phyloP scores from a whole-genome alignment of 2,888 invertebrate species.

The Oligia strigilis region DNA sequence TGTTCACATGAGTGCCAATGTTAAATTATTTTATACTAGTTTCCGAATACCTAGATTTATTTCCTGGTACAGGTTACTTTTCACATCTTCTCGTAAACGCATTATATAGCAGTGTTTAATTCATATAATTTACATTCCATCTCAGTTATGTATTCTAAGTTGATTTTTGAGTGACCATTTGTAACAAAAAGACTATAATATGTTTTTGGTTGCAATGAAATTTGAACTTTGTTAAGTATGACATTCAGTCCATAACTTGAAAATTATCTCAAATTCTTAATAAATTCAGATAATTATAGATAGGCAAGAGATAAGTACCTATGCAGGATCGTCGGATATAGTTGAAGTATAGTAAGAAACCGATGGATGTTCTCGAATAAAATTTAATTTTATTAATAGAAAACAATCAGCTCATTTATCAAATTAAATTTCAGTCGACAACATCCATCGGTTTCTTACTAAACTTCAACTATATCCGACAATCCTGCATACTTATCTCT shows the following conservation, averaged over 20 bases:
- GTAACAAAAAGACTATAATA: background rate
- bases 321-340: too few species aligned
- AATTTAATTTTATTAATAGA: too few species aligned
- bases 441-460: too few species aligned
- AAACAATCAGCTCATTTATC: too few species aligned
- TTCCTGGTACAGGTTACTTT: background rate
- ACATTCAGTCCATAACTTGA: background rate
- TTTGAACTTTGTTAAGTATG: background rate
- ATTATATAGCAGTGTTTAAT: background rate
- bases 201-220: background rate
- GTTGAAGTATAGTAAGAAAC: too few species aligned
- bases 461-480: too few species aligned
- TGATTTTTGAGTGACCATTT: background rate
- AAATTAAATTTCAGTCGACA: too few species aligned
- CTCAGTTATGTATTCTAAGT: background rate
- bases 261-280: background rate
- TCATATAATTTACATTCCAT: background rate
- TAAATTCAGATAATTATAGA: too few species aligned
- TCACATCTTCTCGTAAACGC: background rate
- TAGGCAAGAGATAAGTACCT: too few species aligned
- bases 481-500: too few species aligned
- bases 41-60: background rate
- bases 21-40: background rate
- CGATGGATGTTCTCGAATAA: too few species aligned
- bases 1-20: background rate